These are phyloP conservation scores for Schizaphis graminum DNA, from an alignment of 2,888 invertebrate species.

Conservation along the genomic window DNA sequence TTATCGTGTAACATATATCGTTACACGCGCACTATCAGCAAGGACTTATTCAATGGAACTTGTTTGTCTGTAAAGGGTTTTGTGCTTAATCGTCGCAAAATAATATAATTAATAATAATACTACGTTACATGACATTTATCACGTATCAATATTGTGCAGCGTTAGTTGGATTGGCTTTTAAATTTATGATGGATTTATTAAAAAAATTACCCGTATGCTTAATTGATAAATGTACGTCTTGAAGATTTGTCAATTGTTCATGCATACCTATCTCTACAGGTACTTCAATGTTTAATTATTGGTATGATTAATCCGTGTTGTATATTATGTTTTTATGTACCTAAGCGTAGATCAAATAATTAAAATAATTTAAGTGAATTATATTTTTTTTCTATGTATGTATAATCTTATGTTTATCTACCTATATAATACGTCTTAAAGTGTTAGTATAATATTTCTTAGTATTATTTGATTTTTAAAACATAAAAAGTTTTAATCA, in stretches of 20 bases:
- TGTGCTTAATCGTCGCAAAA: conserved; percentile 31
- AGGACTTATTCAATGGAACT: conserved; percentile 41
- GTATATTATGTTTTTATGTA: neutral
- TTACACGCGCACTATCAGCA: conserved; percentile 28
- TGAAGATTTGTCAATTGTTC: conserved; percentile 1
- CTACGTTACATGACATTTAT: conserved; percentile 11
- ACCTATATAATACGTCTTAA: neutral
- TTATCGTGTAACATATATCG: conserved; percentile 32
- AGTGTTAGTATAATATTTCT: neutral
- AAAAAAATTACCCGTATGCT: neutral
- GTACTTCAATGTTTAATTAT: neutral
- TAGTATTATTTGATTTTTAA: neutral
- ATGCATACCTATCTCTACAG: neutral
- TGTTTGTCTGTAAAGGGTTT: conserved; percentile 48
- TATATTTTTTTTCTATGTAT: neutral
- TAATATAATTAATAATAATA: neutral
- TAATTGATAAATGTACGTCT: neutral
- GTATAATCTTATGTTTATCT: neutral
- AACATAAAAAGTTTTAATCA: neutral
- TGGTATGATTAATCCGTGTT: conserved; percentile 18
- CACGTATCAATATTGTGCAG: conserved; percentile 20
- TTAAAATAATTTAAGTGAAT: neutral
- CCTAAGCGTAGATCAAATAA: neutral
- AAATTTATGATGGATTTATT: conserved; percentile 38
- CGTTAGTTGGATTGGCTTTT: neutral